Evolutionary conservation across 92 coral and sea anemone species (phyloP).

Genomic region (Ricordea florida): DNA sequence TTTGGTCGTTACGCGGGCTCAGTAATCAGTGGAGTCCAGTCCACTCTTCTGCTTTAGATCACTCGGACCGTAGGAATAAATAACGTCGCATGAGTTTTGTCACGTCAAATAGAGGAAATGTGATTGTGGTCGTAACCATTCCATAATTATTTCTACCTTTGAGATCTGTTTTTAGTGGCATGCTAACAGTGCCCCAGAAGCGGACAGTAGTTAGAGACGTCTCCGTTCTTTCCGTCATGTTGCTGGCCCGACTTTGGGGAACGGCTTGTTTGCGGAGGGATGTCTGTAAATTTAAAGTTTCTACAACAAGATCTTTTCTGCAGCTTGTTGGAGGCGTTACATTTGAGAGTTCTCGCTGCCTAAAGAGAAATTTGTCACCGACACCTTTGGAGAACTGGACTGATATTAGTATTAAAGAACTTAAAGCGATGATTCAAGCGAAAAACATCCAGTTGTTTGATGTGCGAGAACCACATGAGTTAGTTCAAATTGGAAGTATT

Average conservation of each 20-base stretch:
- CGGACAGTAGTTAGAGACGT: background rate
- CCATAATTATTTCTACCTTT: background rate
- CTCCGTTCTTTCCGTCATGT: slow-evolving; percentile 3
- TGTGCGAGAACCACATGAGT: slow-evolving; percentile 76
- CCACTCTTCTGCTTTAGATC: too few relatives aligned
- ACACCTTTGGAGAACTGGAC: slow-evolving; percentile 37
- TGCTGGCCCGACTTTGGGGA: slow-evolving; percentile 33
- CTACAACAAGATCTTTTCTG: background rate
- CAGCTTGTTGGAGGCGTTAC: too few relatives aligned
- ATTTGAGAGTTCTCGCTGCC: slow-evolving; percentile 12
- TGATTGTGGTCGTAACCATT: background rate
- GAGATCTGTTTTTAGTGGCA: background rate
- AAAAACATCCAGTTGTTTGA: slow-evolving; percentile 69
- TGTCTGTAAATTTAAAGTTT: too few relatives aligned
- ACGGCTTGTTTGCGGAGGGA: too few relatives aligned
- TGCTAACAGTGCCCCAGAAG: background rate
- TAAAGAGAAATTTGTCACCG: slow-evolving; percentile 18
- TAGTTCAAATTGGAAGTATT: slow-evolving; percentile 63
- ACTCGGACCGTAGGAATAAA: too few relatives aligned
- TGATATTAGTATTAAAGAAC: slow-evolving; percentile 30
- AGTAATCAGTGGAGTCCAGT: background rate
- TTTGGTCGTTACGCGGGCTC: too few relatives aligned
- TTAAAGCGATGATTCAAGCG: slow-evolving; percentile 46
- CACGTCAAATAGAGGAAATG: too few relatives aligned
- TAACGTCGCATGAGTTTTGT: too few relatives aligned